Evolutionary conservation across 2,888 invertebrate genomes (phyloP), one percentile per base, ranked within the genome.

Genomic region (Ypsolopha sequella): DNA sequence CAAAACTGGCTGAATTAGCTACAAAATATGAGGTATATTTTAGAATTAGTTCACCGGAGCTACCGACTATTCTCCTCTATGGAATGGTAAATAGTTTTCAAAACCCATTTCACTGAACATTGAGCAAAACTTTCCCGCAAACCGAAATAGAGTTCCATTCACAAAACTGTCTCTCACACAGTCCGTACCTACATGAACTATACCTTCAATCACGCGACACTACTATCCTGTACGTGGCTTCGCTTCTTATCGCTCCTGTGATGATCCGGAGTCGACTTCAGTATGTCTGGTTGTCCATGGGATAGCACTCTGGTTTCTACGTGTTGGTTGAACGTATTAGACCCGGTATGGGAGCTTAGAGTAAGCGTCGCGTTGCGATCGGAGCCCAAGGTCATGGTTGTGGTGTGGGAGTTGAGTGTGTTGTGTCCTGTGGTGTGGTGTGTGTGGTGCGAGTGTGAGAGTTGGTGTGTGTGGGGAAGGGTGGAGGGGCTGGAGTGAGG

Each of bases 211-310:
- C 85, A 86, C 84, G 86, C 84, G 46, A 82, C 79, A 2, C 80
- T 76, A 51, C 71, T 76, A 52, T 86, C 86, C 11, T 80, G 80
- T 0, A 76, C 62, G 52, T 81, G 84, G 50, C 60, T 72, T 3
- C 86, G 56, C 51, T 87, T 87, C 70, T 87, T 87, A 6, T 80
- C 80, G 39, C 57, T 63, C 33, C 80, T 61, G 55, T 92, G 92
- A 70, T 95, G 95, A 71, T 95, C 95, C 7, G 95, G 95, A 3
- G 95, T 95, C 10, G 95, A 94, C 70, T 95, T 95, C 43, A 95
- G 76, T 61, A 95, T 94, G 69, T 95, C 95, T 2, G 95, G 95
- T 70, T 94, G 93, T 33, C 90, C 91, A 56, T 89, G 86, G 0
- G 85, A 79, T 0, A 78, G 54, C 0, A 72, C 70, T 6, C 78